A percentile compares a stretch with the other conserved stretches of the same genome.
phyloP scores from a whole-genome alignment of 2,113 vertebrate genomes.

The Cyprinus carpio region DNA sequence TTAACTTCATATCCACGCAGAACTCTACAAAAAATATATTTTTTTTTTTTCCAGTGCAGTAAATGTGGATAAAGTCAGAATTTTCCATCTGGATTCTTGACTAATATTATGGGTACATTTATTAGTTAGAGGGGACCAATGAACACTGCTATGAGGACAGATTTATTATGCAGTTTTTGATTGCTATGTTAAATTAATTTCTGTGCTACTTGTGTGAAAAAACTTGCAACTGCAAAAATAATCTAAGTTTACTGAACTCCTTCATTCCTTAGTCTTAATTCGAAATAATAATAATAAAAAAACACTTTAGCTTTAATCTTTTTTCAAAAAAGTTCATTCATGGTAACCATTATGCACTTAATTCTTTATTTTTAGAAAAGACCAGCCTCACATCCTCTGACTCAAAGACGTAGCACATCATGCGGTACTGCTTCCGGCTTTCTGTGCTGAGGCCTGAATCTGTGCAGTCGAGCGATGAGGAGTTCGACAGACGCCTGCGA shows the following conservation, averaged over 20 bases:
- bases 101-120: background rate
- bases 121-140: background rate
- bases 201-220: background rate
- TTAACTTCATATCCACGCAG: background rate
- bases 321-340: background rate
- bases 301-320: background rate
- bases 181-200: background rate
- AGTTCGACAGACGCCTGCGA: constrained; percentile 85
- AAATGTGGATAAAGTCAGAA: background rate
- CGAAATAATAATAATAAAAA: too few species aligned
- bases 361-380: background rate
- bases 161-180: background rate
- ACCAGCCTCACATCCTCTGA: constrained; percentile 87
- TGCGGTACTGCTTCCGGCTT: constrained; percentile 91
- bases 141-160: background rate
- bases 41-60: background rate
- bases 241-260: too few species aligned
- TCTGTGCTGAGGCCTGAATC: constrained; percentile 86
- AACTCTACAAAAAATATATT: background rate
- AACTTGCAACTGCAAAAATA: too few species aligned
- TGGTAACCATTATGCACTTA: background rate
- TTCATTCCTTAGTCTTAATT: too few species aligned
- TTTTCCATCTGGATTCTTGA: background rate
- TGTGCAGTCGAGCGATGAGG: constrained; percentile 89
- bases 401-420: constrained; percentile 98